Evolutionary conservation across 1,140 invertebrate genomes (phyloP), one percentile per base, ranked within the genome.

Genomic region (Heliothis subflexa): DNA sequence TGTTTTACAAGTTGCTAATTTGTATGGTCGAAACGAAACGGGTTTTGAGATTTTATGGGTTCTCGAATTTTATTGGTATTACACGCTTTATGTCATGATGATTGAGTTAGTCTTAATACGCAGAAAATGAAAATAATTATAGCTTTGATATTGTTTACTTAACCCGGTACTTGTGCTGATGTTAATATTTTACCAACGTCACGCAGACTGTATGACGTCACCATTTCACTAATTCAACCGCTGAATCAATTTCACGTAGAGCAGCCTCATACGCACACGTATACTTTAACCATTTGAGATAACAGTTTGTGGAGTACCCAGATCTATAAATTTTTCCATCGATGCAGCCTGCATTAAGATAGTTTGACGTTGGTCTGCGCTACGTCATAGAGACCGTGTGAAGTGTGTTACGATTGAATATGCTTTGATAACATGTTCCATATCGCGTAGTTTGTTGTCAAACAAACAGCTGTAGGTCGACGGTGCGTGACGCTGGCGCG

Each of bases 381-480:
- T 72, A 52, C 59, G 73, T 74, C 55, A 76, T 21, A 16, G 49
- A 49, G 59, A 49, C 64, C 16, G 61, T 64, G 66, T 52, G 66
- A 28, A 70, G 66, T 70, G 66, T 70, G 61, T 64, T 64, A 52
- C 59, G 59, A 77, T 77, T 68, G 61, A 77, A 66, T 66, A 40
- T 75, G 21, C 54, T 45, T 10, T 76, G 61, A 75, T 80, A 77
- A 71, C 49, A 61, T 68, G 52, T 50, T 18, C 21, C 64, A 76
- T 77, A 80, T 76, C 66, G 49, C 74, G 73, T 77, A 81, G 84
- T 83, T 88, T 88, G 86, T 88, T 88, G 82, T 87, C 83, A 88
- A 88, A 89, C 84, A 88, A 87, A 85, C 85, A 83, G 83, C 80
- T 86, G 82, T 79, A 50, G 79, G 78, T 71, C 80, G 82, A 62